Evolutionary conservation across 2,113 vertebrate genomes (phyloP), one percentile per base, ranked within the genome.

Genomic region (Manacus vitellinus): DNA sequence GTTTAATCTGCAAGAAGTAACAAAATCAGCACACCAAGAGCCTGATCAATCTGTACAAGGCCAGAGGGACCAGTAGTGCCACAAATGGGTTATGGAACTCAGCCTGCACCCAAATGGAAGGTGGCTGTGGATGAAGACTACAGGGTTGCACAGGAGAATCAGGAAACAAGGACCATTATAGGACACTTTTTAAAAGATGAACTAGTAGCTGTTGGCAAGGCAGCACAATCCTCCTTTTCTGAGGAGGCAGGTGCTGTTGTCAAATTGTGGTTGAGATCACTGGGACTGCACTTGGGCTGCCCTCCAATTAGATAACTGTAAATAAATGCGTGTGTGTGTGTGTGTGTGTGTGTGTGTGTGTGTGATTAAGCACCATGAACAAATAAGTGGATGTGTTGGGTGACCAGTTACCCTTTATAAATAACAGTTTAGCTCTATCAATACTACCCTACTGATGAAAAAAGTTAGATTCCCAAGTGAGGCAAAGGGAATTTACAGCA

Each of bases 331-430:
- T 21, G 8, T 31, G 3, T 33, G 15, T 6, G 21, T 8, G n/a
- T 24, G 8, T 31, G 3, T 33, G 15, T 6, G 21, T 8, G n/a
- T 24, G 3, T 33, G 15, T 6, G 21, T 8, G 4, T 65, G 10
- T 51, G 14, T 55, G 63, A 47, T 6, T 43, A 20, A 68, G 23
- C 30, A 56, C 20, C 55, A 52, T 0, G 0, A 58, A 52, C 7
- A 39, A 66, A 5, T 14, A 37, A 41, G 5, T 4, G 8, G 14
- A 73, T 43, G 33, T 43, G 18, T 10, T 88, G 6, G 59, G 13
- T 46, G 47, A 66, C 35, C 56, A 21, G 6, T 65, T 47, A 21
- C 4, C 9, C 12, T 3, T 13, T 27, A 33, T 14, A 17, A 41
- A 12, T 22, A 67, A 28, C 16, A 62, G 3, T 11, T 61, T 27